phyloP scores from a whole-genome alignment of 1,140 invertebrate species.

The Ruditapes philippinarum region DNA sequence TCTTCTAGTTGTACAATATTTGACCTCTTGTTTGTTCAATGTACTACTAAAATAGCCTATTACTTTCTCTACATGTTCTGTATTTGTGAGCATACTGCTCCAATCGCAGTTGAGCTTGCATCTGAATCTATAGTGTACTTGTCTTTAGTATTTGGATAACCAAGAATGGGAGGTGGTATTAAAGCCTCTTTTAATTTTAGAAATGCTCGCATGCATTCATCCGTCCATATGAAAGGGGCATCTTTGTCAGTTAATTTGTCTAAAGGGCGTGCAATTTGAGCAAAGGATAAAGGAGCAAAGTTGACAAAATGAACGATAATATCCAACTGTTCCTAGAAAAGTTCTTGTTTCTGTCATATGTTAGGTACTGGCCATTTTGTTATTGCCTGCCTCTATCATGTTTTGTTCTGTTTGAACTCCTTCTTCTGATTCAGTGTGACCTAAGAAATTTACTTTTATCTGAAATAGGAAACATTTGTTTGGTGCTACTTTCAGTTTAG shows the following conservation, averaged over 20 bases:
- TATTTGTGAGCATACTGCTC: not conserved
- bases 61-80: not conserved
- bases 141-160: not conserved
- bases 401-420: not conserved
- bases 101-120: constrained; percentile 13
- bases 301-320: constrained; percentile 78
- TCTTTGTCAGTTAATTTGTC: constrained; percentile 54
- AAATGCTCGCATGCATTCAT: constrained; percentile 21
- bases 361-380: constrained; percentile 77
- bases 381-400: constrained; percentile 68
- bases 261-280: constrained; percentile 65
- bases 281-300: no score
- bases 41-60: not conserved
- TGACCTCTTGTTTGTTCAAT: not conserved
- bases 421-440: not conserved
- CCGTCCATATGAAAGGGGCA: not conserved
- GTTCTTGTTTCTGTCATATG: constrained; percentile 70
- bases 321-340: constrained; percentile 78
- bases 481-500: no score
- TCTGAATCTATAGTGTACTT: not conserved
- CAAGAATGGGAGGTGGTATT: not conserved
- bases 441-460: not conserved
- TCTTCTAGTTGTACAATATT: constrained; percentile 20
- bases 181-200: not conserved
- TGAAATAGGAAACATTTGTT: no score